Conservation (phyloP, 35 echinoderm and acorn worm genomes). For the Strongylocentrotus purpuratus region DNA sequence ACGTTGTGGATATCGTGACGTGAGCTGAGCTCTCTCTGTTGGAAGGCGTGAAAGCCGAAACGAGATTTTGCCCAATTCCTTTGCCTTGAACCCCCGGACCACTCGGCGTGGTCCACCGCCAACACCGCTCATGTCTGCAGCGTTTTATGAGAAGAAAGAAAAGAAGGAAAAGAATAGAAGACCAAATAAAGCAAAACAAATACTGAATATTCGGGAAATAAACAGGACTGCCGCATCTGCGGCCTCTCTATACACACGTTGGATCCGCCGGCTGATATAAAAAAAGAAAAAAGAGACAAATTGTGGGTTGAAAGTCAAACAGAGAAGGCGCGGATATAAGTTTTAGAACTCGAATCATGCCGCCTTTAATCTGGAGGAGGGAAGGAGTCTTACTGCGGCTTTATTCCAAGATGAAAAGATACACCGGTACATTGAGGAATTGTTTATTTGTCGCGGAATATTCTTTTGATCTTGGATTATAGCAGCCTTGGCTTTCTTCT, state of each 20-base stretch:
- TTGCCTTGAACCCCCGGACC: constrained; percentile 16
- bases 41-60: constrained; percentile 29
- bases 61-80: constrained; percentile 9
- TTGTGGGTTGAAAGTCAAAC: constrained; percentile 24
- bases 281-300: background rate
- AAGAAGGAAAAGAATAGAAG: background rate
- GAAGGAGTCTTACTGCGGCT: background rate
- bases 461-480: constrained; percentile 47
- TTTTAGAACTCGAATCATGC: background rate
- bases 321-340: background rate
- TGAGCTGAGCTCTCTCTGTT: constrained; percentile 25
- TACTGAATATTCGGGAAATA: background rate
- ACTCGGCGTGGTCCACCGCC: background rate
- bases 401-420: constrained; percentile 41
- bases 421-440: constrained; percentile 32
- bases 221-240: background rate
- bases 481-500: background rate
- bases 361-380: constrained; percentile 11
- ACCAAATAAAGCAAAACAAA: constrained; percentile 15
- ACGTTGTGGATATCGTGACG: background rate
- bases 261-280: background rate
- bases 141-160: background rate
- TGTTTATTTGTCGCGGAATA: constrained; percentile 50
- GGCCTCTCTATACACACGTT: background rate
- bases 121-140: background rate